Conservation (phyloP, 1,140 invertebrate genomes). For the Euura saliciscinereae region DNA sequence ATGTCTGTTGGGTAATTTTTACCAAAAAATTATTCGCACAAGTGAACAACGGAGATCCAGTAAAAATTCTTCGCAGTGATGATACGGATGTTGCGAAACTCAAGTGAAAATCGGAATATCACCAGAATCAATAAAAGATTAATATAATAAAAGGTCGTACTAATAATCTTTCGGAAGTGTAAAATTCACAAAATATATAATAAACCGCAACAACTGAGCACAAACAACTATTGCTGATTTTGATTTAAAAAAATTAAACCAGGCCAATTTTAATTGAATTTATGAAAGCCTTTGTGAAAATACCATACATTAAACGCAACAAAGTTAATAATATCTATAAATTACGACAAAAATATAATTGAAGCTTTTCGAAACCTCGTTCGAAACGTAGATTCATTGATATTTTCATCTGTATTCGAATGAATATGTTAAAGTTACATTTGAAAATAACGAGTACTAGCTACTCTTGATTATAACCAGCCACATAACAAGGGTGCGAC, state of each 20-base stretch:
- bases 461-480: constrained; percentile 7
- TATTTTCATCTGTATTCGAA: neutral
- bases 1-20: neutral
- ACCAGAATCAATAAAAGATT: neutral
- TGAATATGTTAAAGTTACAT: constrained; percentile 4
- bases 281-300: neutral
- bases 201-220: too few relatives aligned
- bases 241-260: neutral
- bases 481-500: neutral
- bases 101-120: neutral
- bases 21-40: neutral
- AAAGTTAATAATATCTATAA: neutral
- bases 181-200: too few relatives aligned
- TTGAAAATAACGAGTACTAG: neutral
- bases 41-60: neutral
- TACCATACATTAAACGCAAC: neutral
- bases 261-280: too few relatives aligned
- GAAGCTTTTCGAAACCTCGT: neutral
- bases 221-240: too few relatives aligned
- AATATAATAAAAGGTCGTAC: too few relatives aligned
- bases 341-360: too few relatives aligned
- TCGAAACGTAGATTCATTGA: neutral
- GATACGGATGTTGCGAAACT: neutral
- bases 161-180: too few relatives aligned
- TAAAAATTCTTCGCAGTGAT: neutral